These are phyloP conservation scores for Meteorus cinctellus DNA, from an alignment of 2,888 invertebrate species.

Conservation along the genomic window DNA sequence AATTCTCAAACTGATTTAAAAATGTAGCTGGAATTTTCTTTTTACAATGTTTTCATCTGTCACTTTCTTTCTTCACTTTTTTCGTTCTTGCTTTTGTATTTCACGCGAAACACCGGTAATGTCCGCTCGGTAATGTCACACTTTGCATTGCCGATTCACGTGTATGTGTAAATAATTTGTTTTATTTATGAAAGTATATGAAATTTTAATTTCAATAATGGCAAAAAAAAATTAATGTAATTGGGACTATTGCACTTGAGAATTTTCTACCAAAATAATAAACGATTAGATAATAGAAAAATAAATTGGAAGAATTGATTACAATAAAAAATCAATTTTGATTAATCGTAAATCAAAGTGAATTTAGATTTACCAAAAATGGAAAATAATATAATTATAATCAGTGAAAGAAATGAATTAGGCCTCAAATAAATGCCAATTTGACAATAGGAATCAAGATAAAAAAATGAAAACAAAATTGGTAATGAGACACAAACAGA, in stretches of 20 bases:
- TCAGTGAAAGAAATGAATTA: not conserved
- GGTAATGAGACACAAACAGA: conserved; percentile 24
- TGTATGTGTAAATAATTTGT: conserved; percentile 18
- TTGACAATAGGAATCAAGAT: conserved; percentile 26
- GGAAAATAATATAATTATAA: conserved; percentile 27
- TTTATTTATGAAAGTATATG: conserved; percentile 9
- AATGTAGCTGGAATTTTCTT: not conserved
- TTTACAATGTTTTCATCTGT: not conserved
- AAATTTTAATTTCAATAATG: not conserved
- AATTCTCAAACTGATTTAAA: conserved; percentile 6
- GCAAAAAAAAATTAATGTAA: conserved; percentile 19
- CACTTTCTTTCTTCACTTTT: conserved; percentile 25
- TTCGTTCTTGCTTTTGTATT: not conserved
- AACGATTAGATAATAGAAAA: not conserved
- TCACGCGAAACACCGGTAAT: conserved; percentile 32
- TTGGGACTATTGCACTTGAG: too few species aligned
- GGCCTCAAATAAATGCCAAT: not conserved
- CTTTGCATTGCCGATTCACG: conserved; percentile 35
- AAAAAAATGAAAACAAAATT: conserved; percentile 32
- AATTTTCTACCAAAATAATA: too few species aligned
- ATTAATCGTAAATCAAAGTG: not conserved
- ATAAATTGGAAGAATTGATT: not conserved
- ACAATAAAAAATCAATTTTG: not conserved
- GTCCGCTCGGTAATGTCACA: conserved; percentile 42
- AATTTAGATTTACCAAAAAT: not conserved